phyloP scores from a whole-genome alignment of 1,140 invertebrate genomes.

The Sminthurides bifidus region DNA sequence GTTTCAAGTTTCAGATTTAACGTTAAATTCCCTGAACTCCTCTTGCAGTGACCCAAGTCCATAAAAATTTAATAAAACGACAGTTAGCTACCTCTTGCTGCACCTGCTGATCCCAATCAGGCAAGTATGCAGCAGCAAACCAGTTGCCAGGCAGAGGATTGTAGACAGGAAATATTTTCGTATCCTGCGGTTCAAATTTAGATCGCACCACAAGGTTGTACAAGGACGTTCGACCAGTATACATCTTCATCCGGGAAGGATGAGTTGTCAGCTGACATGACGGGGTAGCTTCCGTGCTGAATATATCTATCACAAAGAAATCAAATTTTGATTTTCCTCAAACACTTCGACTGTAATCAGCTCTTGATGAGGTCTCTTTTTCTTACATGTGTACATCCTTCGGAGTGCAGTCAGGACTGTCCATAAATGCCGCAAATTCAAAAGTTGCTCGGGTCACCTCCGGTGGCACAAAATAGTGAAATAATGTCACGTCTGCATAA shows the following conservation, averaged over 20 bases:
- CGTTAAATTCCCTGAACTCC: not conserved
- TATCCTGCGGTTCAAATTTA: slow-evolving; percentile 41
- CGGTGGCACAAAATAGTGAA: slow-evolving; percentile 43
- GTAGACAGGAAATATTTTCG: slow-evolving; percentile 42
- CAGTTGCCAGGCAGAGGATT: slow-evolving; percentile 60
- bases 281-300: slow-evolving; percentile 58
- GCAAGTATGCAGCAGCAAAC: slow-evolving; percentile 63
- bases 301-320: slow-evolving; percentile 39
- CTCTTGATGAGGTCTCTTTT: not conserved
- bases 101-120: slow-evolving; percentile 47
- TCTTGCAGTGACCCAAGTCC: not conserved
- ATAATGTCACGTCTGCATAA: slow-evolving; percentile 43
- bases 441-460: slow-evolving; percentile 43
- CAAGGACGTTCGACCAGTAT: slow-evolving; percentile 34
- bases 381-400: slow-evolving; percentile 42
- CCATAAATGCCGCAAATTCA: slow-evolving; percentile 46
- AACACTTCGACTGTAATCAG: not conserved
- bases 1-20: not conserved
- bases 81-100: slow-evolving; percentile 46
- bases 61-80: slow-evolving; percentile 1
- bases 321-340: not conserved
- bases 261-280: slow-evolving; percentile 61
- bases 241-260: slow-evolving; percentile 51
- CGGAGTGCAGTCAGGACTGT: slow-evolving; percentile 38
- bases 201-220: slow-evolving; percentile 39